phyloP scores from a whole-genome alignment of 30 jellyfish, hydroid and myxozoan species.

The Hydractinia echinata region DNA sequence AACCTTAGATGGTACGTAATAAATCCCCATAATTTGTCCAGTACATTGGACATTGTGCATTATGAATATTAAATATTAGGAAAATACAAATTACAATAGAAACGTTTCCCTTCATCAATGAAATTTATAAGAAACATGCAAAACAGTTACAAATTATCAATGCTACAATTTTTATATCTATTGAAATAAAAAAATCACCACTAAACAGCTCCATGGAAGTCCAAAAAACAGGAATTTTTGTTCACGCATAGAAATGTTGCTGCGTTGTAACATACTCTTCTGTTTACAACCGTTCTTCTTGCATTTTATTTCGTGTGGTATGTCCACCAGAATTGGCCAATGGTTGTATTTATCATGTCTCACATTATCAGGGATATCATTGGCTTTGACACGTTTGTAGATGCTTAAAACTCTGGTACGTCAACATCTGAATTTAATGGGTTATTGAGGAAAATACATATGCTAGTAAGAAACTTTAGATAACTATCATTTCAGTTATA shows the following conservation, averaged over 20 bases:
- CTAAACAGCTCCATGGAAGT: not conserved
- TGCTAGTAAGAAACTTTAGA: slow-evolving; percentile 15
- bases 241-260: not conserved
- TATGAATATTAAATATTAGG: no score
- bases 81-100: no score
- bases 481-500: slow-evolving; percentile 27
- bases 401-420: slow-evolving; percentile 4
- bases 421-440: slow-evolving; percentile 4
- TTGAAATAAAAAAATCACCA: no score
- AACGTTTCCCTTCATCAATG: no score
- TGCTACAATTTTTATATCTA: no score
- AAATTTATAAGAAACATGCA: no score
- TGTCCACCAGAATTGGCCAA: not conserved
- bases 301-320: not conserved
- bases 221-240: not conserved
- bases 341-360: not conserved
- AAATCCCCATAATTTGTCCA: no score
- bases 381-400: no score
- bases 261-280: not conserved
- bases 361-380: not conserved
- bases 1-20: no score
- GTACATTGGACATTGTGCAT: no score
- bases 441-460: slow-evolving; percentile 11
- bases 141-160: no score
- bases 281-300: not conserved